Percentiles rank a stretch among this genome's conserved stretches.
These are phyloP conservation scores for Phortica magna DNA, from an alignment of 2,888 invertebrate genomes.

Conservation along the genomic window DNA sequence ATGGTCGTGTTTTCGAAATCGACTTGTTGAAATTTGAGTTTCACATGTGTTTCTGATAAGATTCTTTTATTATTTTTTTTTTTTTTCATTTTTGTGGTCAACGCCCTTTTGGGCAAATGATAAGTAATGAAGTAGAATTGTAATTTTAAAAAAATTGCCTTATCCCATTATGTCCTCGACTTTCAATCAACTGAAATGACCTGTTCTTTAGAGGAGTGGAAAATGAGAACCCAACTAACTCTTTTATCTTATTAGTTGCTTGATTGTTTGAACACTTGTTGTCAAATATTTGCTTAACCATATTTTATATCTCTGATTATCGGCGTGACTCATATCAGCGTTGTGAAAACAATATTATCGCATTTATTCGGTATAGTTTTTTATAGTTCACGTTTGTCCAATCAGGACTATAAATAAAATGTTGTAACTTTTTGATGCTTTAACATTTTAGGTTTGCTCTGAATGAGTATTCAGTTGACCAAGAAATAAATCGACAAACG, in stretches of 20 bases:
- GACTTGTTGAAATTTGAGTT: conserved; percentile 28
- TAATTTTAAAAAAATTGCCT: too few relatives aligned
- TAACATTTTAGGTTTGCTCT: too few relatives aligned
- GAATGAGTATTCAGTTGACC: too few relatives aligned
- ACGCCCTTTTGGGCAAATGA: conserved; percentile 51
- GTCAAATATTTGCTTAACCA: background rate
- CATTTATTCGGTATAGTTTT: too few relatives aligned
- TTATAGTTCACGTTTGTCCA: too few relatives aligned
- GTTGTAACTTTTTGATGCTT: too few relatives aligned
- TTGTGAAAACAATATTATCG: too few relatives aligned
- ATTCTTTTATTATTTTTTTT: conserved; percentile 33
- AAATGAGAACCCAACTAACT: background rate
- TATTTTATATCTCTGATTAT: background rate
- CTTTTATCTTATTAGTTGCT: background rate
- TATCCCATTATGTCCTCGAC: too few relatives aligned
- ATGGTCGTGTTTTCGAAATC: conserved; percentile 35
- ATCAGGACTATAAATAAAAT: too few relatives aligned
- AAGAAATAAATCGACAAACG: too few relatives aligned
- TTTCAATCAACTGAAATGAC: too few relatives aligned
- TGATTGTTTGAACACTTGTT: background rate
- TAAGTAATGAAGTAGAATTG: background rate
- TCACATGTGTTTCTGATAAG: conserved; percentile 45
- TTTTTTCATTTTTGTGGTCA: conserved; percentile 51
- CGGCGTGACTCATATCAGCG: conserved; percentile 15
- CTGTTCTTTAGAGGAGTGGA: too few relatives aligned